A percentile compares a stretch with the other conserved stretches of the same genome.
Evolutionary conservation across 64 coral and sea anemone species (phyloP).

Genomic region (Anthopleura sola): DNA sequence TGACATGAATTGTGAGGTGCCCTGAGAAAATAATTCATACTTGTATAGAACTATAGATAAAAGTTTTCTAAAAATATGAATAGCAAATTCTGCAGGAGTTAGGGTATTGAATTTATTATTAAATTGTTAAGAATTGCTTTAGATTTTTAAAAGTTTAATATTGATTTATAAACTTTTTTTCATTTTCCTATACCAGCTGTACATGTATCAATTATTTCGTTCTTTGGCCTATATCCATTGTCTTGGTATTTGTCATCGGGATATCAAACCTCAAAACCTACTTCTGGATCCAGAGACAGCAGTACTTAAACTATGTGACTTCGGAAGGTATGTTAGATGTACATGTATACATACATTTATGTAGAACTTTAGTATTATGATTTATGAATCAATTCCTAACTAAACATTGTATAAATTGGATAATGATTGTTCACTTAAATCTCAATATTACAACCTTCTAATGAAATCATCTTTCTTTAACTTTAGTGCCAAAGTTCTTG

Average conservation of each 20-base stretch:
- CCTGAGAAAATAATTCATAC: no score
- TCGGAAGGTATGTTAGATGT: constrained; percentile 76
- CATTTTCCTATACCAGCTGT: constrained; percentile 63
- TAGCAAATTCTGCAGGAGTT: no score
- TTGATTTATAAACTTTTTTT: not conserved
- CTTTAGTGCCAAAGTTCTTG: constrained; percentile 94
- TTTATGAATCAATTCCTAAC: no score
- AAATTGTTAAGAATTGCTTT: not conserved
- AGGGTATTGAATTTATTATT: no score
- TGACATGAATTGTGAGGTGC: no score
- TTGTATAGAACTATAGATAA: no score
- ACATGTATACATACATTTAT: no score
- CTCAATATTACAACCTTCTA: not conserved
- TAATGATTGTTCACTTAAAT: no score
- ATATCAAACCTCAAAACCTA: constrained; percentile 99
- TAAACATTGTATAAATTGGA: no score
- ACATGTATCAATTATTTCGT: constrained; percentile 99
- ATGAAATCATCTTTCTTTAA: not conserved
- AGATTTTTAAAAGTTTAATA: not conserved
- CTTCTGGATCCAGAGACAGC: constrained; percentile 98
- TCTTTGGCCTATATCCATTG: constrained; percentile 98
- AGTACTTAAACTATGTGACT: constrained; percentile 97
- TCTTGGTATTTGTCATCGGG: constrained; percentile 97
- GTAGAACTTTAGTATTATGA: no score
- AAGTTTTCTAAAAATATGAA: no score